Evolutionary conservation across 2,888 invertebrate genomes (phyloP).

Genomic region (Ormia ochracea): DNA sequence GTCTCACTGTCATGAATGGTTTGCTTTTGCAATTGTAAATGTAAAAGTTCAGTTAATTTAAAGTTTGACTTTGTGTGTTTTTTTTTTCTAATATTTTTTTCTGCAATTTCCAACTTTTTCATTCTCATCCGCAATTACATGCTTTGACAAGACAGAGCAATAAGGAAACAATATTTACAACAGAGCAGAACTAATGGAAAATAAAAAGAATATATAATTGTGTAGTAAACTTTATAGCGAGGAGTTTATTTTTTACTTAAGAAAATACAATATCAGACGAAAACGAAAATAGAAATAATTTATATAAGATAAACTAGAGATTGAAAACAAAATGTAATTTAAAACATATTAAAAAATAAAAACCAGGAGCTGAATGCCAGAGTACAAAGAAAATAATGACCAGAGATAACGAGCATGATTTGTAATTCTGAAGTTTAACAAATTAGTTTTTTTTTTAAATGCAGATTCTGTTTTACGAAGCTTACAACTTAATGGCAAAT

Average conservation of each 20-base stretch:
- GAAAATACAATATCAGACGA: neutral
- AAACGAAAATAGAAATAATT: slow-evolving; percentile 5
- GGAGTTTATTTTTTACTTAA: neutral
- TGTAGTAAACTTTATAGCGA: neutral
- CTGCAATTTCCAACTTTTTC: too few species aligned
- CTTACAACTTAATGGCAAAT: neutral
- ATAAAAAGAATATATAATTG: neutral
- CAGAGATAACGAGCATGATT: slow-evolving; percentile 28
- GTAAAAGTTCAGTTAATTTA: slow-evolving; percentile 57
- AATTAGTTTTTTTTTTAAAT: neutral
- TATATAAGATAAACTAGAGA: neutral
- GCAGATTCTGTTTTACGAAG: neutral
- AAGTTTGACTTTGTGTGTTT: slow-evolving; percentile 49
- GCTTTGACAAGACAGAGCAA: slow-evolving; percentile 14
- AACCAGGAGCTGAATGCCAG: neutral
- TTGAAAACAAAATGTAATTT: slow-evolving; percentile 33
- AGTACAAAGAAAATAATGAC: neutral
- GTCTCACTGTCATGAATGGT: slow-evolving; percentile 16
- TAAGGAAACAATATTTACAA: neutral
- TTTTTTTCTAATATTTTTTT: neutral
- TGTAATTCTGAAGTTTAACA: slow-evolving; percentile 18
- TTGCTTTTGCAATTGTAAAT: slow-evolving; percentile 26
- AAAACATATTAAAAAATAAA: slow-evolving; percentile 21
- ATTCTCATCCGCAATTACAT: slow-evolving; percentile 1
- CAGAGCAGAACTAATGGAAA: neutral